Evolutionary conservation across 2,797 vertebrate genomes (phyloP), one percentile per base, ranked within the genome.

Genomic region (Apogon hyalosoma): DNA sequence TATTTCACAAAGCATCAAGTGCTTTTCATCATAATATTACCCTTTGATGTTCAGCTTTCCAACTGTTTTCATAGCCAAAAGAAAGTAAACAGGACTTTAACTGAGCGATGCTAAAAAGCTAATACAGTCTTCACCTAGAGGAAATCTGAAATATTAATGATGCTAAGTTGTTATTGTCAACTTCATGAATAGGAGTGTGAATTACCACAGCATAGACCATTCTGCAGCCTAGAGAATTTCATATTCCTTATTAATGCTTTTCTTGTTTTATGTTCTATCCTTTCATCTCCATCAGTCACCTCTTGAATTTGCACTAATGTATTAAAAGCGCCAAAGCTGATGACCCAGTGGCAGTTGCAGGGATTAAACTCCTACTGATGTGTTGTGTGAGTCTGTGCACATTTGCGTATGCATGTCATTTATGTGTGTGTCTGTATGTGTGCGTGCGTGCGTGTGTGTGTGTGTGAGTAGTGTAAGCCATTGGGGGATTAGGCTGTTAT

Each of bases 401-500:
- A 55, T 68, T 56, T 69, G 43, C 65, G 66, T 72, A 55, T 68
- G 52, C 40, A 43, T 65, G 62, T 21, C 24, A 63, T 66, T 47
- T 40, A 56, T 64, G 61, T 14, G 43, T 42, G 24, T 56, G 24
- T 51, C 53, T 48, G 45, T 63, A 24, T 12, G 28, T 49, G n/a
- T 56, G 21, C 41, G 50, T 1, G 36, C 24, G 52, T 47, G 63
- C 18, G 12, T 19, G 33, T 53, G 6, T 46, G 40, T 13, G n/a
- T 21, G 39, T 12, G 10, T 3, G 4, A 40, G 19, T 41, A 48
- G 46, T 50, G 60, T 51, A 69, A 71, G 59, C 78, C 67, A 64
- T 57, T 41, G 40, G 53, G 59, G 79, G 83, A 88, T 90, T 88
- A 88, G 62, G 56, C 47, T 65, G 63, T 85, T 87, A 87, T 88